These are phyloP conservation scores for Halocynthia aurantium DNA, from an alignment of 23 tunicate species.

Conservation along the genomic window DNA sequence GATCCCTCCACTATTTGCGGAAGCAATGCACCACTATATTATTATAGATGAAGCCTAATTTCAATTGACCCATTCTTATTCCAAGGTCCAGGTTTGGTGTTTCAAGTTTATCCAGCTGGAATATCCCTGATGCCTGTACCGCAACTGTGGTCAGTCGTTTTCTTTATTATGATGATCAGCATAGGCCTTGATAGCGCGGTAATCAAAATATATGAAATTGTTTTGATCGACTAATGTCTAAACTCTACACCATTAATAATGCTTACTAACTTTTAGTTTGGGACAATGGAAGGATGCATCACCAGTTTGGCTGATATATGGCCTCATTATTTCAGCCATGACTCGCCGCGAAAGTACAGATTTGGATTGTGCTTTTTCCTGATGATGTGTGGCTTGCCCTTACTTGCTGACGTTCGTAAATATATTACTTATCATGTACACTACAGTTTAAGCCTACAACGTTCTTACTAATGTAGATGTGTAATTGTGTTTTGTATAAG, in stretches of 20 bases:
- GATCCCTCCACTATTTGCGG: too few relatives aligned
- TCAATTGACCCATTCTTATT: too few relatives aligned
- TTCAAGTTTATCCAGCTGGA: constrained; percentile 22
- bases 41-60: too few relatives aligned
- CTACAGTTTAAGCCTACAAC: neutral
- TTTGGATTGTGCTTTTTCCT: constrained; percentile 5
- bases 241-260: neutral
- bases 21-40: too few relatives aligned
- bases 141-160: constrained; percentile 21
- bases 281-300: constrained; percentile 23
- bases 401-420: constrained; percentile 12
- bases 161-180: constrained; percentile 1
- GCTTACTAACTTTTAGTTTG: constrained; percentile 7
- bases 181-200: constrained; percentile 18
- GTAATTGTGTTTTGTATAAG: neutral
- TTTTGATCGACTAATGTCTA: too few relatives aligned
- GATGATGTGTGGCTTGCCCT: constrained; percentile 10
- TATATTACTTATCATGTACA: too few relatives aligned
- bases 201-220: neutral
- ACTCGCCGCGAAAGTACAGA: constrained; percentile 3
- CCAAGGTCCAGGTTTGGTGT: constrained; percentile 23
- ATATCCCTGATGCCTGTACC: constrained; percentile 12
- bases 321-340: constrained; percentile 18
- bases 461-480: neutral
- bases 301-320: constrained; percentile 18